These are phyloP conservation scores for Catharus ustulatus DNA, from an alignment of 2,797 vertebrate genomes.

Conservation along the genomic window DNA sequence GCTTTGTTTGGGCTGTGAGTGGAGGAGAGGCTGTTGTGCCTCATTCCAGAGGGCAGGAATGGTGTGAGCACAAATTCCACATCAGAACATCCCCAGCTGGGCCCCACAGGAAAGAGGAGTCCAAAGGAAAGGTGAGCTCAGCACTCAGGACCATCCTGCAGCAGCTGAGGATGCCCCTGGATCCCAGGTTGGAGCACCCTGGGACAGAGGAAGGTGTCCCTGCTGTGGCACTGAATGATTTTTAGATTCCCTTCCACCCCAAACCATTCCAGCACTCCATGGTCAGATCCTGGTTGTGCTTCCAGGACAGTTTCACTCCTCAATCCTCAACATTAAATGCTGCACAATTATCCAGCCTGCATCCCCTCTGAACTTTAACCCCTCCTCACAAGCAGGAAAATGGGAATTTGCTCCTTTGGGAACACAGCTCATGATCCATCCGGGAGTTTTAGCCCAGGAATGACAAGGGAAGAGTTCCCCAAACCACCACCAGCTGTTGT, in stretches of 20 bases:
- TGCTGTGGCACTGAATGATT: neutral
- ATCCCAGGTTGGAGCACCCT: neutral
- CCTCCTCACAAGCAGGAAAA: neutral
- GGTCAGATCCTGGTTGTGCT: neutral
- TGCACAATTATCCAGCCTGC: neutral
- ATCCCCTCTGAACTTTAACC: neutral
- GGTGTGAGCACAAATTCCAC: neutral
- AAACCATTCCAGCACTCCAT: neutral
- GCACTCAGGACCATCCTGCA: neutral
- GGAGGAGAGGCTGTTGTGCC: neutral
- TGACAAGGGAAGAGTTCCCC: conserved; percentile 18
- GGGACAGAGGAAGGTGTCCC: neutral
- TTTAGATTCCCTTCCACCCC: neutral
- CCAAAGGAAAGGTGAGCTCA: neutral
- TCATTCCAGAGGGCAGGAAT: accelerated
- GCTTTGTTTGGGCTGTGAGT: neutral
- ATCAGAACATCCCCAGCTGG: neutral
- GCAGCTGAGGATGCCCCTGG: neutral
- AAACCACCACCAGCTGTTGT: conserved; percentile 29
- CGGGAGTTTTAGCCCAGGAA: neutral
- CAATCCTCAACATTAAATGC: neutral
- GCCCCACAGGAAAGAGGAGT: too few relatives aligned
- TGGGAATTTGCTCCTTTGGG: neutral
- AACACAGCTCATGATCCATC: neutral
- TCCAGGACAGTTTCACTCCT: neutral